A percentile compares a stretch with the other conserved stretches of the same genome.
Conservation (phyloP, 1,140 invertebrate genomes). For the Gryllus bimaculatus region DNA sequence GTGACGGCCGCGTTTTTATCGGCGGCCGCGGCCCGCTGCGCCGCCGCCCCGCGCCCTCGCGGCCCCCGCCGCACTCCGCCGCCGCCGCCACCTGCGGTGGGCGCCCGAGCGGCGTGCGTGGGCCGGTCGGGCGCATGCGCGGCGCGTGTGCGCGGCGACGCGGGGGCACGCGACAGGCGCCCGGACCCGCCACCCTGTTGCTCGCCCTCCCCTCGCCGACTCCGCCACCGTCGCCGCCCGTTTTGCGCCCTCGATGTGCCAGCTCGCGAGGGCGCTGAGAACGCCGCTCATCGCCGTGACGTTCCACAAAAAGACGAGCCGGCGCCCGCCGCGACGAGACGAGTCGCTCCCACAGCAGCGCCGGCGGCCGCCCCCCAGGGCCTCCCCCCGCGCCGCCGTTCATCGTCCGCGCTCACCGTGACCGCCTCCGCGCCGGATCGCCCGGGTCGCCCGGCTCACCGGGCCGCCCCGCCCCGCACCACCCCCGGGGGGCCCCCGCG, state of each 20-base stretch:
- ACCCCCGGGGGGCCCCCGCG: too few species aligned
- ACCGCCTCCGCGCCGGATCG: neutral
- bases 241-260: neutral
- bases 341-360: neutral
- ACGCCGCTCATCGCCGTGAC: neutral
- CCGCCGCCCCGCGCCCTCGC: neutral
- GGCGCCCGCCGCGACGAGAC: neutral
- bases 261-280: neutral
- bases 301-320: conserved; percentile 3
- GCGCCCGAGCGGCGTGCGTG: too few species aligned
- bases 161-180: too few species aligned
- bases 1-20: neutral
- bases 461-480: too few species aligned
- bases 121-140: too few species aligned
- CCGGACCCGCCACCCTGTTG: too few species aligned
- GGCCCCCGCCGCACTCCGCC: too few species aligned
- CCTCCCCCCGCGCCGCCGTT: neutral
- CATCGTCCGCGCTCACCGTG: conserved; percentile 2
- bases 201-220: too few species aligned
- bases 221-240: too few species aligned
- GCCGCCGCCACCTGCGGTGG: neutral
- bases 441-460: neutral
- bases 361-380: too few species aligned
- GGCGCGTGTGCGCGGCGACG: too few species aligned
- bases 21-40: too few species aligned